These are phyloP conservation scores for Gorsachius goisagi DNA, from an alignment of 2,113 vertebrate species.

Conservation along the genomic window DNA sequence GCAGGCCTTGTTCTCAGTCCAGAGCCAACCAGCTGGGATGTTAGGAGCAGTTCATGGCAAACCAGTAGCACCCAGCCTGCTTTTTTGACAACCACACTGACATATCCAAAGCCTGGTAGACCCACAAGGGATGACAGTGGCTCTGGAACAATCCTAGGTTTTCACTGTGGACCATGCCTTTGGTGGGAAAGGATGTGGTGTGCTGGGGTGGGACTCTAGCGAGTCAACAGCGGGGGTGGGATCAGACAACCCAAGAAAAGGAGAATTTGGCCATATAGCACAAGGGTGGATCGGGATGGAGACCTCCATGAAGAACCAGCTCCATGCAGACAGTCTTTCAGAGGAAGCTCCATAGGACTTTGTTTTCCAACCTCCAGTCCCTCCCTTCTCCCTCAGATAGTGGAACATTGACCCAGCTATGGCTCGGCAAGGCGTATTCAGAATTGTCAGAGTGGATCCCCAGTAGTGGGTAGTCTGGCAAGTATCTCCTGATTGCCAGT, in stretches of 20 bases:
- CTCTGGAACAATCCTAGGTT: neutral
- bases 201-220: neutral
- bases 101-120: neutral
- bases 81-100: rapidly evolving
- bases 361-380: neutral
- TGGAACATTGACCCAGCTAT: neutral
- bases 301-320: neutral
- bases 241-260: neutral
- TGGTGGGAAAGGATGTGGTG: neutral
- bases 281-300: neutral
- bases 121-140: neutral
- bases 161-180: neutral
- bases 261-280: neutral
- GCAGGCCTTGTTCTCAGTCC: neutral
- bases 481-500: no score
- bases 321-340: neutral
- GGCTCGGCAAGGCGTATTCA: neutral
- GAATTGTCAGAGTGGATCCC: neutral
- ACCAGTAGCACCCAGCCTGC: neutral
- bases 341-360: neutral
- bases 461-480: neutral
- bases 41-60: neutral
- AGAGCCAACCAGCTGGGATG: neutral
- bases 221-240: rapidly evolving
- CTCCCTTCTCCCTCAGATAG: neutral